These are phyloP conservation scores for Neoascia interrupta DNA, from an alignment of 2,888 invertebrate genomes.

Conservation along the genomic window DNA sequence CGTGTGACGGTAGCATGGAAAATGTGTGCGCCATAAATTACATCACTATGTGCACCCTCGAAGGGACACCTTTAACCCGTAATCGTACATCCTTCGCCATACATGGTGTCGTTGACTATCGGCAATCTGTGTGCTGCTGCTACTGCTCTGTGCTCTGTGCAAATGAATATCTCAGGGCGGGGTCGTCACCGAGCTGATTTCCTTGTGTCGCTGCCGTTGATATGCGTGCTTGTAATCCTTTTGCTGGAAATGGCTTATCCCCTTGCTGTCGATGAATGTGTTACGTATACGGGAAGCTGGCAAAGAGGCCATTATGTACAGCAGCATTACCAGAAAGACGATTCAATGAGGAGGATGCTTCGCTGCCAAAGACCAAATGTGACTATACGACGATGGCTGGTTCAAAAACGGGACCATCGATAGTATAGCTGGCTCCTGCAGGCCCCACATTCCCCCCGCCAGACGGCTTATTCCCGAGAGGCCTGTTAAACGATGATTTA, in stretches of 20 bases:
- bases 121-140: slow-evolving; percentile 46
- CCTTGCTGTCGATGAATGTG: slow-evolving; percentile 55
- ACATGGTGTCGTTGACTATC: slow-evolving; percentile 24
- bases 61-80: slow-evolving; percentile 54
- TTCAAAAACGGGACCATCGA: slow-evolving; percentile 38
- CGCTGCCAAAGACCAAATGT: slow-evolving; percentile 55
- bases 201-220: slow-evolving; percentile 61
- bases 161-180: slow-evolving; percentile 59
- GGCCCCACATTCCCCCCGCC: too few relatives aligned
- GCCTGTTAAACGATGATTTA: slow-evolving; percentile 64
- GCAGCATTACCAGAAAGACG: slow-evolving; percentile 22
- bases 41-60: slow-evolving; percentile 37
- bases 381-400: slow-evolving; percentile 47
- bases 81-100: slow-evolving; percentile 30
- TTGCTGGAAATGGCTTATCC: slow-evolving; percentile 49
- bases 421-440: too few relatives aligned
- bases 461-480: slow-evolving; percentile 51
- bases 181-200: slow-evolving; percentile 57
- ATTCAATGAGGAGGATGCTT: slow-evolving; percentile 26
- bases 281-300: slow-evolving; percentile 13
- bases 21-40: slow-evolving; percentile 61
- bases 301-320: slow-evolving; percentile 32
- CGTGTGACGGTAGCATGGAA: slow-evolving; percentile 6
- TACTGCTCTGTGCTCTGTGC: slow-evolving; percentile 10
- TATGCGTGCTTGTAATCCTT: slow-evolving; percentile 56